Conservation (phyloP, 2,113 vertebrate species). For the Catharus bicknelli region DNA sequence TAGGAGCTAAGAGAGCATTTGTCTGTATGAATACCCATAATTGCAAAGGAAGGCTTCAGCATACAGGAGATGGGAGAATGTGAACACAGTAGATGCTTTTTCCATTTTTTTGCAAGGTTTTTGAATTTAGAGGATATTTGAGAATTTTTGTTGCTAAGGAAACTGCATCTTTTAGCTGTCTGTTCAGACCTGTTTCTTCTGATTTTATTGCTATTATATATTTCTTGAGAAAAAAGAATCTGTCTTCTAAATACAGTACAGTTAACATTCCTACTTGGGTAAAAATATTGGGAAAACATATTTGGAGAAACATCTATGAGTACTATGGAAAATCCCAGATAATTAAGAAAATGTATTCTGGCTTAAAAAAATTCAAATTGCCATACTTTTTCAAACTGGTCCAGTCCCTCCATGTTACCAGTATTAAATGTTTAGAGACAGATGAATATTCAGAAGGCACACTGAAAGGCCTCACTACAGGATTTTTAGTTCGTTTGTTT, state of each 20-base stretch:
- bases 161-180: neutral
- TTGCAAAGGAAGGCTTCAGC: neutral
- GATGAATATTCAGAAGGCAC: neutral
- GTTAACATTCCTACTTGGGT: neutral
- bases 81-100: neutral
- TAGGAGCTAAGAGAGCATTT: neutral
- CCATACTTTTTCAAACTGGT: neutral
- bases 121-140: neutral
- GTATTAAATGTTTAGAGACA: neutral
- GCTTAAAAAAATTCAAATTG: neutral
- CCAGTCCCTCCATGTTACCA: neutral
- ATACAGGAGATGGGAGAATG: neutral
- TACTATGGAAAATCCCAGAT: neutral
- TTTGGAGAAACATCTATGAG: neutral
- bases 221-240: neutral
- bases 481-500: neutral
- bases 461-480: neutral
- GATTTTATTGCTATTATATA: neutral
- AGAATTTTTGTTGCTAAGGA: conserved; percentile 27
- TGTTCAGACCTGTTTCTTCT: neutral
- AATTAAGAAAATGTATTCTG: neutral
- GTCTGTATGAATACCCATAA: neutral
- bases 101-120: neutral
- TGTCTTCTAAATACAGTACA: neutral
- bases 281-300: neutral